A percentile compares a stretch with the other conserved stretches of the same genome.
These are phyloP conservation scores for Phylloscopus trochiloides DNA, from an alignment of 2,113 vertebrate genomes.

Conservation along the genomic window DNA sequence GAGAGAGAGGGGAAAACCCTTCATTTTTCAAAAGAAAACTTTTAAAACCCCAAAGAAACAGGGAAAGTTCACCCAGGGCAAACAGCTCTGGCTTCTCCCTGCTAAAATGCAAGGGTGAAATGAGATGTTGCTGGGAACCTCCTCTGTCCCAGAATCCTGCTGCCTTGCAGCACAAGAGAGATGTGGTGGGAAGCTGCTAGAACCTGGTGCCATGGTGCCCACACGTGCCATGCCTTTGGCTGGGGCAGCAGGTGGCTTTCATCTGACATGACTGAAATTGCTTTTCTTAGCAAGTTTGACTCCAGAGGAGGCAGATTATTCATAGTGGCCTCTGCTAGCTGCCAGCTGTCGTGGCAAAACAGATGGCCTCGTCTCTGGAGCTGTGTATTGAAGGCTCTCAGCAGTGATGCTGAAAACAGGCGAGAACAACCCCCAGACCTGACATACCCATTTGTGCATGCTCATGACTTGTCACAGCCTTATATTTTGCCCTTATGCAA, in stretches of 20 bases:
- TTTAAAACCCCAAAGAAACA: not conserved
- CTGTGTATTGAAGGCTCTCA: not conserved
- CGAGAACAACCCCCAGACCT: not conserved
- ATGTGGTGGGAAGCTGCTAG: not conserved
- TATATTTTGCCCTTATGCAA: not conserved
- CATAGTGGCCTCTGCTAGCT: constrained; percentile 19
- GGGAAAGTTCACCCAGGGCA: not conserved
- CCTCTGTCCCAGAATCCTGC: not conserved
- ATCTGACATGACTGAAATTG: not conserved
- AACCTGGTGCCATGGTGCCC: not conserved
- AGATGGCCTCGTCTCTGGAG: constrained; percentile 28
- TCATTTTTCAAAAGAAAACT: not conserved
- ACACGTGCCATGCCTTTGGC: not conserved
- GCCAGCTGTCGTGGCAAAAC: constrained; percentile 35
- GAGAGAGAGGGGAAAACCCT: not conserved
- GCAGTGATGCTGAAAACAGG: not conserved
- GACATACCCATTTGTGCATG: not conserved
- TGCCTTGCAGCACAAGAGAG: not conserved
- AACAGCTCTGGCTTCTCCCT: not conserved
- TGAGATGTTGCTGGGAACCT: not conserved
- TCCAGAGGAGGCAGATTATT: not conserved
- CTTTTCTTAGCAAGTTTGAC: not conserved
- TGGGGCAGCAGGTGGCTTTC: not conserved
- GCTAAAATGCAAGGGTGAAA: not conserved
- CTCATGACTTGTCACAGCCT: not conserved